Evolutionary conservation across 1,140 invertebrate genomes (phyloP), one percentile per base, ranked within the genome.

Genomic region (Prorops nasuta): DNA sequence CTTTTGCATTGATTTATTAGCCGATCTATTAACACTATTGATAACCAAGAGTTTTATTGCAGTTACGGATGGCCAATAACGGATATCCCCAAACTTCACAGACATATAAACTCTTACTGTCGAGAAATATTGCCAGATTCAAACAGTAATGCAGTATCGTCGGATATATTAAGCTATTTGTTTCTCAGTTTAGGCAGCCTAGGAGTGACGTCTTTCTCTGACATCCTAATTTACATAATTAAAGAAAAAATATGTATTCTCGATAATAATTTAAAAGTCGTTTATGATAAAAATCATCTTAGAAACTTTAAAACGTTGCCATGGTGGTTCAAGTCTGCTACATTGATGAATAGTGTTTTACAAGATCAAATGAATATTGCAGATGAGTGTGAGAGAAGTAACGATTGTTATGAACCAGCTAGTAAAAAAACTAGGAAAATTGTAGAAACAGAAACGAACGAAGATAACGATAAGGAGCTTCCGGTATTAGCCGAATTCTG

Each of bases 301-400:
- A 73, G 65, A 39, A 54, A 69, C 18, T 77, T 78, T 32, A 56
- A 60, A 31, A 64, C 56, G 2, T 58, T 71, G 20, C 73, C 74
- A 0, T 76, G 74, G 74, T 77, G 76, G 73, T 75, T 72, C 8
- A 72, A 76, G 24, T 75, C 76, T 0, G 63, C 45, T 14, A 39
- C 60, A 18, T 54, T 75, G 34, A 43, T 54, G 20, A 51, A 60
- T 44, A 59, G 60, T 16, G 38, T 56, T 16, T 15, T 35, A 12
- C 22, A 58, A 36, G 28, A 46, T 1, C 44, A 40, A n/a, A 12
- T 42, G 8, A 9, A 44, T 22, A 37, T 39, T 4, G 32, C 50
- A 24, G 31, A 38, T 19, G 15, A 18, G 31, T 14, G 21, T 3
- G 31, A 18, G 1, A 28, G 21, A 22, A 28, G 19, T 35, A 46